Evolutionary conservation across 2,888 invertebrate species (phyloP), one percentile per base, ranked within the genome.

Genomic region (Dexiosoma caninum): DNA sequence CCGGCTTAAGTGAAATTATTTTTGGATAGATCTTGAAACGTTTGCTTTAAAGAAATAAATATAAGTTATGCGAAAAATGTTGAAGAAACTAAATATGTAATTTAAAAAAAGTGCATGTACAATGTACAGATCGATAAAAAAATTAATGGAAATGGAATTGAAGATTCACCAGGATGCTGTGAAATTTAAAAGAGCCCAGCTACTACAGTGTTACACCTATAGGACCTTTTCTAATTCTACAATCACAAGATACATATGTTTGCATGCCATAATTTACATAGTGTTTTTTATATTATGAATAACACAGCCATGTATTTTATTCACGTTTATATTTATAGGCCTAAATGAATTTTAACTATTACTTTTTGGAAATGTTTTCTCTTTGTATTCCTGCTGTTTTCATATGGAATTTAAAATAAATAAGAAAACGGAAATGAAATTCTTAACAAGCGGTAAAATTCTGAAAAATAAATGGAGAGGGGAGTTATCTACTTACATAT

Each of bases 361-460:
- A n/a, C n/a, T n/a, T n/a, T n/a, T 16, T 27, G 6, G 6, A 27
- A 40, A 8, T n/a, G n/a, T 12, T 57, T 2, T 59, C 9, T 51
- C 23, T 16, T 42, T 67, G 59, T 59, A 59, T 27, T 27, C 21
- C 32, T 42, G 12, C 8, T 10, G 16, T n/a, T n/a, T n/a, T n/a
- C 9, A 57, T n/a, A 14, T 53, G 37, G 40, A 62, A 70, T 64
- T 55, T 51, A 16, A 30, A 40, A n/a, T n/a, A 77, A 49, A 9
- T 40, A 2, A 2, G 2, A 23, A 64, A 42, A 62, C 51, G 37
- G 51, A 42, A 35, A 51, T 59, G 46, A 55, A 66, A 35, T 55
- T 59, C 21, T 30, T 19, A 51, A 23, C 14, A 35, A 64, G 5
- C 35, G 30, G 49, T 37, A 12, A 40, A 66, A 40, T 19, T 51